Base-by-base conservation (phyloP, 1,140 invertebrate species). In the Conopomorpha cramerella region DNA sequence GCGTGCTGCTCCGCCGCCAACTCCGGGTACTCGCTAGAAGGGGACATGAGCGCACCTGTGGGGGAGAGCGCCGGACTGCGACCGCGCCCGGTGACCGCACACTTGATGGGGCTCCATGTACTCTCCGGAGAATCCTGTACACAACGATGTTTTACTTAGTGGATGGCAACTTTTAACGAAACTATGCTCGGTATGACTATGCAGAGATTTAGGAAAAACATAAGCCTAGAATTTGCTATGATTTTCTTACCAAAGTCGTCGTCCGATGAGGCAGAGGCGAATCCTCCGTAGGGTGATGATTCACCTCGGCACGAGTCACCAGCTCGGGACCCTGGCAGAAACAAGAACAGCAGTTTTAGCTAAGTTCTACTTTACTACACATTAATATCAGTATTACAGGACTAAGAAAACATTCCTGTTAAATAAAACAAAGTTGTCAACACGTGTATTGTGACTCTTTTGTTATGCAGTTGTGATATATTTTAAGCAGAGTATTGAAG, bases 81-180 rank as follows among this genome's bases (percentile, higher is more conserved):
- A 55, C 59, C 66, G 65, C 74, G 68, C 59, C 55, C 70, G 62
- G 48, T 61, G 25, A 53, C 67, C 62, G 49, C 43, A 49, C 66
- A 43, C 55, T 65, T 63, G 44, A 58, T 60, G 49, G 74, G n/a
- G 70, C 65, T 82, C 82, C 81, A 82, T 58, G 77, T 81, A 74
- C 59, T 81, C 80, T 80, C 81, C 73, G 80, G 81, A 47, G 81
- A 82, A 60, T 51, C 67, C 74, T 78, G 45, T n/a, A n/a, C n/a
- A 29, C 8, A 37, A n/a, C 11, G 36, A n/a, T n/a, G n/a, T n/a
- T 6, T 30, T 30, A 6, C n/a, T 30, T 6, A 12, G 6, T 12
- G 12, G 6, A 11, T n/a, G 12, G 6, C 8, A 6, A 15, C 12
- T 30, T 25, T n/a, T 25, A n/a, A 7, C 6, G 6, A 7, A 7